Evolutionary conservation across 2,888 invertebrate genomes (phyloP).

Genomic region (Diplolepis rosae): DNA sequence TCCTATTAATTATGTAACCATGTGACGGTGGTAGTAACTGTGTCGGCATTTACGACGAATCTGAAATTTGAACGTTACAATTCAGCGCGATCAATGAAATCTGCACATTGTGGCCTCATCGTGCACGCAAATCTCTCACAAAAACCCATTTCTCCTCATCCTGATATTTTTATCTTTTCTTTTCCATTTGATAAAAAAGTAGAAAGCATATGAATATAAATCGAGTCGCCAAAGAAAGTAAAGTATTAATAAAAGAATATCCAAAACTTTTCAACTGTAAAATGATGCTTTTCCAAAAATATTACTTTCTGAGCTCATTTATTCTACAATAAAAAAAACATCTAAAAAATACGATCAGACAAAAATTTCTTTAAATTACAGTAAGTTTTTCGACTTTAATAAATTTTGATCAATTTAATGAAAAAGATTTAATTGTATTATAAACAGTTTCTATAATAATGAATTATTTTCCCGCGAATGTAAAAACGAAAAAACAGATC

Average conservation of each 20-base stretch:
- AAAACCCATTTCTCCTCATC: not conserved
- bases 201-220: not conserved
- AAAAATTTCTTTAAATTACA: too few relatives aligned
- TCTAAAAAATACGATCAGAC: not conserved
- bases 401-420: too few relatives aligned
- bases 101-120: constrained; percentile 7
- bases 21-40: not conserved
- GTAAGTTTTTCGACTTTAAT: too few relatives aligned
- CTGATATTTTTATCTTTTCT: not conserved
- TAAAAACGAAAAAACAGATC: too few relatives aligned
- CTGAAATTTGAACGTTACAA: constrained; percentile 10
- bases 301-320: too few relatives aligned
- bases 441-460: too few relatives aligned
- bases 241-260: not conserved
- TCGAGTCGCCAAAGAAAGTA: not conserved
- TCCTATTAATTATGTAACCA: constrained; percentile 62
- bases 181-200: constrained; percentile 3
- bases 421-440: too few relatives aligned
- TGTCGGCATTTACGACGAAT: not conserved
- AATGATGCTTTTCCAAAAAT: too few relatives aligned
- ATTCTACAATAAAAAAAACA: not conserved
- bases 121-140: not conserved
- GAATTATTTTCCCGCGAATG: too few relatives aligned
- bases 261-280: too few relatives aligned
- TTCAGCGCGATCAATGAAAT: constrained; percentile 3